A percentile compares a stretch with the other conserved stretches of the same genome.
Evolutionary conservation across 2,113 vertebrate species (phyloP).

Genomic region (Pollimyrus isidori): DNA sequence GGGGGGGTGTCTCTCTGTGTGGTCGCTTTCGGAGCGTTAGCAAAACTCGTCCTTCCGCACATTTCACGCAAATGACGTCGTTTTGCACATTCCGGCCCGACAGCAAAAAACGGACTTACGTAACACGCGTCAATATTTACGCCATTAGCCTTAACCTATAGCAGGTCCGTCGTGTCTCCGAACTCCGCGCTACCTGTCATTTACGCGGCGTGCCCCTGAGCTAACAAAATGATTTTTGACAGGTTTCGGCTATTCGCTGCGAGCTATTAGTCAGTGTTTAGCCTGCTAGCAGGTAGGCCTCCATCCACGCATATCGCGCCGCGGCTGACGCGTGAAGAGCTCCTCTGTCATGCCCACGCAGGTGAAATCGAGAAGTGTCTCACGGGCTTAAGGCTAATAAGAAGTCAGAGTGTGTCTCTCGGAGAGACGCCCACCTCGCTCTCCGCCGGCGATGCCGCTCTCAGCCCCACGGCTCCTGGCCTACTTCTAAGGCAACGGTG

Average conservation of each 20-base stretch:
- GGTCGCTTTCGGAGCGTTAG: not conserved
- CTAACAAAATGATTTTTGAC: not conserved
- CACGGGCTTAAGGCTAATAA: not conserved
- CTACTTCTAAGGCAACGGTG: constrained; percentile 58
- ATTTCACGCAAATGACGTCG: not conserved
- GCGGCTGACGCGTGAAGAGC: not conserved
- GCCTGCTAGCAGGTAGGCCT: not conserved
- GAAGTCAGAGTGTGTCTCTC: constrained; percentile 18
- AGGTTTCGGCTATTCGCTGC: not conserved
- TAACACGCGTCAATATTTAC: not conserved
- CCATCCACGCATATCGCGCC: not conserved
- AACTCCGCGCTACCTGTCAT: not conserved
- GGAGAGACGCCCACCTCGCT: constrained; percentile 34
- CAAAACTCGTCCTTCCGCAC: not conserved
- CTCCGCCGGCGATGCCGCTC: constrained; percentile 37
- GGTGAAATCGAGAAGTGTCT: not conserved
- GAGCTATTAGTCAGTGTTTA: not conserved
- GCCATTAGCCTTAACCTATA: not conserved
- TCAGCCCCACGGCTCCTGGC: constrained; percentile 49
- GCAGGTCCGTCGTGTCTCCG: not conserved
- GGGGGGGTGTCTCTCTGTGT: not conserved
- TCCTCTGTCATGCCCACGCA: not conserved
- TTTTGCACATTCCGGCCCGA: not conserved
- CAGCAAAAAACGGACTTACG: not conserved
- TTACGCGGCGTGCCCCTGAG: not conserved